phyloP scores from a whole-genome alignment of 2,888 invertebrate genomes.

The Candidula unifasciata region DNA sequence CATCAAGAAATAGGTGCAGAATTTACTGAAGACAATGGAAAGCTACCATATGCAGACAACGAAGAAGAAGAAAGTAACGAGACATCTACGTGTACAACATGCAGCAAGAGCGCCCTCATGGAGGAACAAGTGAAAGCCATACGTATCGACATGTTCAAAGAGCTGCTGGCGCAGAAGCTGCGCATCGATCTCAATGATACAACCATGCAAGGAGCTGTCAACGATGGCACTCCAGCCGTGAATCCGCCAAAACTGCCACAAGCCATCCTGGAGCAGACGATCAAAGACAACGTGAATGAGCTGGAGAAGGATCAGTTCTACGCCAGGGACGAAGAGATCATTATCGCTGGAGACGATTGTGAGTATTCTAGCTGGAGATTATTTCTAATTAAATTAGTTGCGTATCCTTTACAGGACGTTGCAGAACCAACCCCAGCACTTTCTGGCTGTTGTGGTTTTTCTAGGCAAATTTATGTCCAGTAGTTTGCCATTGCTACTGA shows the following conservation, averaged over 20 bases:
- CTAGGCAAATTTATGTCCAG: too few relatives aligned
- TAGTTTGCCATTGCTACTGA: too few relatives aligned
- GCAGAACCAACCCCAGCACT: too few relatives aligned
- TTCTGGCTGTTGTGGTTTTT: too few relatives aligned
- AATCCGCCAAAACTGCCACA: neutral
- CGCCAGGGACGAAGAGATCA: slow-evolving; percentile 36
- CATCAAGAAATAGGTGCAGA: neutral
- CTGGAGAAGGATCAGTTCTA: slow-evolving; percentile 33
- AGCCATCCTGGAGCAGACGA: slow-evolving; percentile 16
- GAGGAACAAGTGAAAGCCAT: slow-evolving; percentile 25
- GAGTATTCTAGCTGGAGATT: neutral
- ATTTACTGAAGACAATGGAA: neutral
- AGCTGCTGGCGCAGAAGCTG: slow-evolving; percentile 18
- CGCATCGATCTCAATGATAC: neutral
- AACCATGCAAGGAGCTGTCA: neutral
- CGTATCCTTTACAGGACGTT: too few relatives aligned
- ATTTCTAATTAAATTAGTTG: too few relatives aligned
- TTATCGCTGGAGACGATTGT: slow-evolving; percentile 36
- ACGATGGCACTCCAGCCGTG: too few relatives aligned
- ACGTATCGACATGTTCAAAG: slow-evolving; percentile 2
- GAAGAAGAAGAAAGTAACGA: neutral
- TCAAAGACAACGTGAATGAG: slow-evolving; percentile 23
- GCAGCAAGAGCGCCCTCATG: neutral
- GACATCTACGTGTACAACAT: neutral
- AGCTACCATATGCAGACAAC: neutral